A percentile compares a stretch with the other conserved stretches of the same genome.
Evolutionary conservation across 2,797 vertebrate species (phyloP).

Genomic region (Pterois miles): DNA sequence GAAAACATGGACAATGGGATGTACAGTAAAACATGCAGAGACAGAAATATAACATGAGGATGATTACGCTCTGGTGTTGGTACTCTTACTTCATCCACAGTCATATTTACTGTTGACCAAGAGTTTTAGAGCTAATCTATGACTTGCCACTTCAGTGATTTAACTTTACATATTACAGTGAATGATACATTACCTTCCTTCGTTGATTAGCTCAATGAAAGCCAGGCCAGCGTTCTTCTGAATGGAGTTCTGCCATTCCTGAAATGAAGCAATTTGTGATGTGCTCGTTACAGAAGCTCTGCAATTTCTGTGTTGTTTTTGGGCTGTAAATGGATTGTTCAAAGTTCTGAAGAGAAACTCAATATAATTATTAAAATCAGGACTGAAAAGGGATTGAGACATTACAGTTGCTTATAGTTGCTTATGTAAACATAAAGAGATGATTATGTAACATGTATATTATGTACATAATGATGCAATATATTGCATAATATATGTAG

Average conservation of each 20-base stretch:
- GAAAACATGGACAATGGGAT: constrained; percentile 6
- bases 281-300: constrained; percentile 11
- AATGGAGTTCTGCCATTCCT: constrained; percentile 99
- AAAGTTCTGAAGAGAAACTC: neutral
- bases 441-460: no score
- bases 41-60: neutral
- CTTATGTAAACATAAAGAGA: no score
- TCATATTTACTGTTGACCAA: constrained; percentile 45
- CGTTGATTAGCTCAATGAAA: constrained; percentile 99
- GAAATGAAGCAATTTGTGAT: constrained; percentile 57
- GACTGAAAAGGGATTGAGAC: no score
- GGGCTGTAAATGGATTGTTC: neutral
- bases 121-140: constrained; percentile 55
- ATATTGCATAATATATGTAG: no score
- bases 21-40: constrained; percentile 4
- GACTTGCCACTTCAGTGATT: neutral
- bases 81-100: constrained; percentile 17
- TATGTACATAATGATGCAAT: no score
- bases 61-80: constrained; percentile 2
- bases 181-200: constrained; percentile 91
- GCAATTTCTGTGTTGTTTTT: neutral
- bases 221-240: constrained; percentile 99
- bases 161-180: neutral
- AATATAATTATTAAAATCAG: neutral
- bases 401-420: no score